Base-by-base conservation (phyloP, 1,140 invertebrate genomes). In the Ceratina calcarata region DNA sequence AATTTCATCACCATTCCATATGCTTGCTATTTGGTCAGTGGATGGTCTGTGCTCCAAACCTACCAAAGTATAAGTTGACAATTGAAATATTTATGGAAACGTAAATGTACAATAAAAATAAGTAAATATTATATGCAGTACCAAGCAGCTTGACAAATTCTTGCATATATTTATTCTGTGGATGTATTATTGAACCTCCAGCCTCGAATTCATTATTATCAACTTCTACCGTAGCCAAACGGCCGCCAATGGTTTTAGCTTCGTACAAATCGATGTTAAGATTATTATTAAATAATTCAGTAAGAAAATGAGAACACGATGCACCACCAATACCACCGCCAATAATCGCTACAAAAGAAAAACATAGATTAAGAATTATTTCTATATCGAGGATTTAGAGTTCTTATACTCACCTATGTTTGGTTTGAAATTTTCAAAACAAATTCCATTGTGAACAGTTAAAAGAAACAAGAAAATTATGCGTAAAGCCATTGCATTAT, bases 261-360 rank as follows among this genome's bases (percentile, higher is more conserved):
- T 96, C 95, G 89, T 93, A 96, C 15, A 94, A 83, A 80, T 94
- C 93, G 73, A 94, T 93, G 2, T 91, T 83, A 55, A 92, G 83
- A 88, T 93, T 89, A 55, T 89, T 83, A 1, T 91, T 85, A 84
- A 95, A 94, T 72, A 95, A 87, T 85, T 95, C 88, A 20, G 92
- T 90, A 4, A 95, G 83, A 87, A 94, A 95, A 88, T 95, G 94
- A 0, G 95, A 94, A 24, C 94, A 87, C 12, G 94, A 93, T 4
- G 95, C 94, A 57, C 95, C 95, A 78, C 95, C 94, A 65, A 95
- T 94, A 15, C 95, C 95, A 61, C 93, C 95, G 37, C 95, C 95
- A 85, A 96, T 92, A 58, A 96, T 93, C 24, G 94, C 95, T 95
- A 70, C 86, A 90, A 88, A 64, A 75, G 7, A 51, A 18, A 1